Evolutionary conservation across 1,140 invertebrate genomes (phyloP).

Genomic region (Streblospio benedicti): DNA sequence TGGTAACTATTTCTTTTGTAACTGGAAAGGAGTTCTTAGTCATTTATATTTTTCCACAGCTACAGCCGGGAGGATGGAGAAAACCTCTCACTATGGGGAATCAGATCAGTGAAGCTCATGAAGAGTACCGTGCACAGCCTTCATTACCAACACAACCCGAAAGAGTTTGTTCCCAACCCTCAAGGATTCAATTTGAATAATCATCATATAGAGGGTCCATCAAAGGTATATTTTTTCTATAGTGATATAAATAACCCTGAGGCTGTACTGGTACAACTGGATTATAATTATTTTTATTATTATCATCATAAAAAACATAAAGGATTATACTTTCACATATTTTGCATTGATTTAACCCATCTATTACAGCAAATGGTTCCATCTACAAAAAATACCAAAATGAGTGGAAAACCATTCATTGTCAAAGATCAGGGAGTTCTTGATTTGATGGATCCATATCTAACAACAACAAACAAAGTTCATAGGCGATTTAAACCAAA

Average conservation of each 20-base stretch:
- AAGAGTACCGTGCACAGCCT: conserved; percentile 31
- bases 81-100: conserved; percentile 46
- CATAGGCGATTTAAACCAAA: conserved; percentile 39
- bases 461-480: conserved; percentile 42
- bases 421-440: conserved; percentile 38
- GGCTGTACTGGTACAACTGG: too few relatives aligned
- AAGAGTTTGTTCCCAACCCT: conserved; percentile 23
- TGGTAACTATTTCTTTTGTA: background rate
- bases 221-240: conserved; percentile 37
- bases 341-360: too few relatives aligned
- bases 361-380: conserved; percentile 14
- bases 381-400: conserved; percentile 38
- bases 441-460: conserved; percentile 40
- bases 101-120: conserved; percentile 42
- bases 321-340: too few relatives aligned
- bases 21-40: background rate
- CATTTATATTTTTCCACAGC: conserved; percentile 4
- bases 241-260: too few relatives aligned
- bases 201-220: conserved; percentile 38
- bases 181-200: conserved; percentile 37
- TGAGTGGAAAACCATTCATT: conserved; percentile 39
- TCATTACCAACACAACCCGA: conserved; percentile 18
- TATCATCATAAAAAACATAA: too few relatives aligned
- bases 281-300: too few relatives aligned
- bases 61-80: conserved; percentile 36